Evolutionary conservation across 2,888 invertebrate genomes (phyloP), one percentile per base, ranked within the genome.

Genomic region (Microctonus brassicae): DNA sequence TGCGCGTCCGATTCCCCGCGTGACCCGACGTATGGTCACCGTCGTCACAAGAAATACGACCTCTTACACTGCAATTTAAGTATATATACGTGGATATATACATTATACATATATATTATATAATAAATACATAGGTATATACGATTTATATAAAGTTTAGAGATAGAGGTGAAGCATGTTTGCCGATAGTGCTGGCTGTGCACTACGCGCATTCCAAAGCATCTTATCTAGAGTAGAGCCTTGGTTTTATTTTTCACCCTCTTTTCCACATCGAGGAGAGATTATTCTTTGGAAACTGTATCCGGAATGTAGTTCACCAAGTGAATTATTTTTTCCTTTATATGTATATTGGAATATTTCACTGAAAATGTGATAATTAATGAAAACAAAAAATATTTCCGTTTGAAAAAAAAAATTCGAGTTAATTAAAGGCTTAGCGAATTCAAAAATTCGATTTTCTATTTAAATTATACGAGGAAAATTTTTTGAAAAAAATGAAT

Each of bases 171-270:
- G 67, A 69, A 63, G 34, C 47, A 52, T 53, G 64, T 70, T 74
- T 70, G 68, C 67, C 72, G 71, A 75, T 72, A 72, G 72, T 69
- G 70, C 71, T 74, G 60, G 71, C 61, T 58, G 55, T 60, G 58
- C 65, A 36, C 57, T n/a, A n/a, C 33, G 42, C 58, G 22, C 52
- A 61, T 69, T 69, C 57, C 57, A 36, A 36, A 69, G 55, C 63
- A 10, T 64, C 69, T 69, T 69, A 69, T 69, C 69, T n/a, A n/a
- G n/a, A n/a, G n/a, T 57, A 53, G n/a, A 53, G 57, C 39, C 57
- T 64, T 64, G 34, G 62, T 42, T 39, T 26, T 10, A 33, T 61
- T 24, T 33, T 62, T 36, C 33, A 53, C 47, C 6, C 42, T 47
- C 47, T 47, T 7, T n/a, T n/a, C 39, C 39, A 17, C 39, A 33